Evolutionary conservation across 2,113 vertebrate species (phyloP), one percentile per base, ranked within the genome.

Genomic region (Peromyscus maniculatus): DNA sequence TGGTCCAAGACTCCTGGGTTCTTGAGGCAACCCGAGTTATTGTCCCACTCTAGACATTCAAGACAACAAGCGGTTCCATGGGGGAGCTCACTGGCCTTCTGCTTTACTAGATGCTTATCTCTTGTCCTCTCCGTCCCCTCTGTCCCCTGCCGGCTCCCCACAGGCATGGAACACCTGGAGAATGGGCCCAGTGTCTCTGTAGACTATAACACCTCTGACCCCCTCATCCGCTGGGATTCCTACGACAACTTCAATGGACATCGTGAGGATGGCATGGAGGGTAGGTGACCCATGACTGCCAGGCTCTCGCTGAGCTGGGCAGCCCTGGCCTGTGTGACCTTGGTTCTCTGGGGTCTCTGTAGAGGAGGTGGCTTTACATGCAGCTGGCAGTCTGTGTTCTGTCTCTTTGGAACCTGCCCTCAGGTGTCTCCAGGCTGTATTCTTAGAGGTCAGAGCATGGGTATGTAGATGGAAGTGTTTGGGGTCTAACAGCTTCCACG

Each of bases 211-310:
- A 99, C 99, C 0, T 99, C 99, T 0, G 99, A 99, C 93, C 99
- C 99, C 0, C 99, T 99, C 90, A 99, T 99, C 97, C 99, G 99
- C 89, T 99, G 99, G 99, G 99, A 99, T 86, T 99, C 99, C 13
- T 99, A 99, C 0, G 99, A 99, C 97, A 99, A 99, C 98, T 99
- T 99, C 97, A 99, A 98, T 72, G 99, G 99, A 84, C 99, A 89
- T 36, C 99, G 98, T 0, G 99, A 99, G 89, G 99, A 99, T 39
- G 98, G 98, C 24, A 11, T 98, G 49, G 99, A 99, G 24, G 99
- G 99, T 98, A 75, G 98, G 98, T 98, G 96, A 36, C 78, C 43
- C 0, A 13, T 3, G 71, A 17, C 83, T 93, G 49, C 91, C 0
- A 15, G 89, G 24, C 36, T 28, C 2, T 79, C 15, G 33, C 77